Conservation (phyloP, 2,113 vertebrate species). For the Oriolus oriolus region DNA sequence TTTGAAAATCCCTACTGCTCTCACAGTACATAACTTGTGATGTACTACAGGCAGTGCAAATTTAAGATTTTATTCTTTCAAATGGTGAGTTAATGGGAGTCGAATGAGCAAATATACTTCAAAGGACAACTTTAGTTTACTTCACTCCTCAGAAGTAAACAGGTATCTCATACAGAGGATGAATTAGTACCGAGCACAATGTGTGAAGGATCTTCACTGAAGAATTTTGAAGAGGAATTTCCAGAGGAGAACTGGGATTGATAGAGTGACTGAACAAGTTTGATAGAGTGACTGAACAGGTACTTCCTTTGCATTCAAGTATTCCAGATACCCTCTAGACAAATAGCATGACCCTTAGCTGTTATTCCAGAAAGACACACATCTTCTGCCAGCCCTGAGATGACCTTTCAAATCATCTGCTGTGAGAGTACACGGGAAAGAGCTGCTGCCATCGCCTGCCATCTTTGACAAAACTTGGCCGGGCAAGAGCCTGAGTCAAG, state of each 20-base stretch:
- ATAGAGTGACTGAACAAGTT: neutral
- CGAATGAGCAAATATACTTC: neutral
- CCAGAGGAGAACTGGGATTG: neutral
- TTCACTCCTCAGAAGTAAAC: neutral
- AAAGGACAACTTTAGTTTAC: neutral
- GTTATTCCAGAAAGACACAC: neutral
- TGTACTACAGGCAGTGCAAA: neutral
- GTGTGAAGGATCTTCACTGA: neutral
- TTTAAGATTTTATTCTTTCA: constrained; percentile 2
- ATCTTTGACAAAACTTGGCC: neutral
- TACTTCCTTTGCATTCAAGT: neutral
- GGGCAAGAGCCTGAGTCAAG: neutral
- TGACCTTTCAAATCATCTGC: neutral
- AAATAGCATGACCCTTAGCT: neutral
- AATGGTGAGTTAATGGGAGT: neutral
- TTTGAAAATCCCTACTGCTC: neutral
- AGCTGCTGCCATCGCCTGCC: neutral
- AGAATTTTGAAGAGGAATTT: neutral
- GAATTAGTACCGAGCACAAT: neutral
- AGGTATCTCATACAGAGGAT: neutral
- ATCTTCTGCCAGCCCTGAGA: neutral
- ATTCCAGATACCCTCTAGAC: neutral
- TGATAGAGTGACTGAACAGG: neutral
- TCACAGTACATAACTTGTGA: neutral
- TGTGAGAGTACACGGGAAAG: neutral